Base-by-base conservation (phyloP, 2,888 invertebrate genomes). In the Acleris literana region DNA sequence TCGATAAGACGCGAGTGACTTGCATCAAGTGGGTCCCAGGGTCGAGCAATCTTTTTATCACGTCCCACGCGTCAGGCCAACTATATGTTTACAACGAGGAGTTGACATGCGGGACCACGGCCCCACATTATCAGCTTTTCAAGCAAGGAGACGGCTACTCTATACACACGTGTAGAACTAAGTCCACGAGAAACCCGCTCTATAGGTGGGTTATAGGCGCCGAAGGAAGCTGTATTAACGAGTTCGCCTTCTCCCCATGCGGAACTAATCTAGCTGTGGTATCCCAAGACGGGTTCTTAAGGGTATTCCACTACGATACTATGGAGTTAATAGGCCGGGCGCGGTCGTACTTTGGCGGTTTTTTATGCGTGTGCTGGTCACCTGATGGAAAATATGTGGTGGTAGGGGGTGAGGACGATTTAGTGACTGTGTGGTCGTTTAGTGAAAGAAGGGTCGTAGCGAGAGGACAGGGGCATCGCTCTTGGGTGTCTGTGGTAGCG, bases 21-120 rank as follows among this genome's bases (percentile, higher is more conserved):
- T 99, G 99, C 90, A 96, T 99, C 82, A 96, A 97, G 80, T 99
- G 99, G 99, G 96, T 99, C 75, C 99, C 99, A 20, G 97, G 97
- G 65, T 98, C 98, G 57, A 95, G 97, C 76, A 98, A 98, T 83
- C 94, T 98, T 77, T 99, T 99, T 89, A 93, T 99, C 76, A 97
- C 97, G 68, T 97, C 99, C 59, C 99, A 99, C 89, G 95, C 97
- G 70, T 98, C 98, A 68, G 99, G 99, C 20, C 97, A 99, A 84
- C 94, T 99, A 79, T 99, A 99, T 93, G 95, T 99, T 63, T 99
- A 99, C 92, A 99, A 99, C 89, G 99, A 99, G 90, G 98, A 98
- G 89, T 92, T 99, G 73, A 95, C 96, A 9, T 98, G 98, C 88
- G 97, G 97, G 9, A 96, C 97, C 18, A 95, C 97, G 18, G 95